Base-by-base conservation (phyloP, 2,797 vertebrate genomes). In the Coendou prehensilis region DNA sequence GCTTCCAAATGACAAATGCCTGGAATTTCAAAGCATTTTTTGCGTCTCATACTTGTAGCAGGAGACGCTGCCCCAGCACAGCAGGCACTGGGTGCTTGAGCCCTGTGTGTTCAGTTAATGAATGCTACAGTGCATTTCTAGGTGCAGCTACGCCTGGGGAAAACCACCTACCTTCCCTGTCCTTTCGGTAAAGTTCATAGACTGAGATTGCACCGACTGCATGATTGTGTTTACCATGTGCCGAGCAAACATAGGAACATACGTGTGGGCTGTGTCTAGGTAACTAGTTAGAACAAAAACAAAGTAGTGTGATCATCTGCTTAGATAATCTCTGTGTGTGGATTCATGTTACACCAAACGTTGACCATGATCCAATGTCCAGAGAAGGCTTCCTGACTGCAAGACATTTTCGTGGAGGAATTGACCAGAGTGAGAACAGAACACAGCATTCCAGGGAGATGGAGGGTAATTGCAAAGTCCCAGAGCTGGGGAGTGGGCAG, bases 41-140 rank as follows among this genome's bases (percentile, higher is more conserved):
- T 45, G 14, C 1, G 18, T 45, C 56, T 47, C 6, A 0, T 2
- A 1, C 37, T 37, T 11, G 33, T 1, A 13, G 2, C 0, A 0
- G 0, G 79, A 47, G 54, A 33, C 9, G 0, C 7, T 9, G 1
- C 26, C 0, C 22, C 59, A 6, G 37, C 13, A 1, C 5, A 0
- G 1, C 2, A 2, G 4, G 33, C 0, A 9, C 11, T 14, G 4
- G 54, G 33, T 0, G 2, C 7, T 0, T 30, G 6, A 91, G 64
- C 54, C 17, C 76, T 6, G 17, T 30, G 17, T 18, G 2, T 22
- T 22, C 6, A 18, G 57, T 9, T 6, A 11, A 15, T 0, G 1
- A n/a, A n/a, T 67, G 52, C 50, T 30, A 1, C 18, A 45, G 10
- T 37, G 59, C 15, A 6, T 22, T 57, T 57, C 79, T 7, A 37